Evolutionary conservation across 2,888 invertebrate species (phyloP), one percentile per base, ranked within the genome.

Genomic region (Euphydryas editha): DNA sequence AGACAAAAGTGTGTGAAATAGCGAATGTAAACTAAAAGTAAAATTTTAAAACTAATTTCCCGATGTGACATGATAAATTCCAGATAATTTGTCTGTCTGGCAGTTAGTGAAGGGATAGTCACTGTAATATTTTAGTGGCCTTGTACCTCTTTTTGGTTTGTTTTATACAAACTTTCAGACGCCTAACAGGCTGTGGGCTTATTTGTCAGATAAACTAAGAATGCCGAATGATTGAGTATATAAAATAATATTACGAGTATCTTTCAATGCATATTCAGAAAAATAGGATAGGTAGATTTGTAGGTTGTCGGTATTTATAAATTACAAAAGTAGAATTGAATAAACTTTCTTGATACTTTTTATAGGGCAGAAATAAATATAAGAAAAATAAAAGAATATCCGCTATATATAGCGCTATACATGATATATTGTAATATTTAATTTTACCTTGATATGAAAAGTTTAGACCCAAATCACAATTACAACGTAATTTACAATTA

Each of bases 11-110:
- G 17, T n/a, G 17, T 10, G 30, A 36, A 36, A 54, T n/a, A 54
- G 5, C 17, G 24, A 36, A 54, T 62, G 56, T 39, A 47, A 56
- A 62, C n/a, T 57, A 1, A 56, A 59, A 39, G 54, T 61, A 21
- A 68, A 67, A 71, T 65, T 61, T 37, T 69, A 47, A 36, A 64
- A 59, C 56, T 71, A 71, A 67, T 56, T 66, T 65, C 68, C 62
- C 49, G 62, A 62, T 63, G 68, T 73, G 62, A 63, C 68, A 69
- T 68, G 63, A 70, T 73, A 76, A 77, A 81, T 81, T 74, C 73
- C 74, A 74, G 66, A 75, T 73, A 79, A 82, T 84, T 83, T 83
- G 80, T 81, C 78, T 78, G 80, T 76, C 78, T 78, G 77, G 69
- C 72, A 65, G 61, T 56, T 51, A 58, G 36, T 51, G 69, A 69